A percentile compares a stretch with the other conserved stretches of the same genome.
phyloP scores from a whole-genome alignment of 2,113 vertebrate genomes.

The Etheostoma spectabile region DNA sequence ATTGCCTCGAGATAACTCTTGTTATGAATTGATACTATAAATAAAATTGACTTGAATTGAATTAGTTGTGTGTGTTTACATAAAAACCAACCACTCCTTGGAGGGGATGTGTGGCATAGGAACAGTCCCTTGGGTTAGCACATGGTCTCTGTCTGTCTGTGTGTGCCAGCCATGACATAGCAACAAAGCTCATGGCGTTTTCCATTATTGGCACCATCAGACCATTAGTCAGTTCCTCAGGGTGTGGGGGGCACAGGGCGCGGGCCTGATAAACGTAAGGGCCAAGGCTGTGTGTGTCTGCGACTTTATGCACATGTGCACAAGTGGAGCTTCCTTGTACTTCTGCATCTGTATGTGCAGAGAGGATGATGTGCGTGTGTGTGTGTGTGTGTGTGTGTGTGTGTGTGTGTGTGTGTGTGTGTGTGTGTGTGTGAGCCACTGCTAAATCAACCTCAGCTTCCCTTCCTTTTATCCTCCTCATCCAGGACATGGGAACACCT shows the following conservation, averaged over 20 bases:
- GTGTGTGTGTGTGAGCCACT: not conserved
- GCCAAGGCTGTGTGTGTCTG: not conserved
- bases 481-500: slow-evolving; percentile 47
- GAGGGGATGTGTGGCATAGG: not conserved
- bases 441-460: slow-evolving; percentile 13
- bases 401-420: not conserved
- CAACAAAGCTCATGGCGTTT: not conserved
- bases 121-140: slow-evolving; percentile 2
- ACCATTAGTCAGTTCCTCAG: slow-evolving; percentile 16
- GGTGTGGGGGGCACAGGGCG: not conserved
- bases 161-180: not conserved
- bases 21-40: no score
- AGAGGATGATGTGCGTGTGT: slow-evolving; percentile 3
- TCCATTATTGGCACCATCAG: not conserved
- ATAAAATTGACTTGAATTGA: no score
- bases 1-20: no score
- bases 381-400: slow-evolving; percentile 1
- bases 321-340: not conserved
- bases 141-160: not conserved
- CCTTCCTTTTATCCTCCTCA: slow-evolving; percentile 50
- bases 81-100: slow-evolving; percentile 7
- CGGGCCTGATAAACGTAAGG: not conserved
- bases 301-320: not conserved
- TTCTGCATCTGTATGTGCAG: not conserved
- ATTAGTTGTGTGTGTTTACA: not conserved